Evolutionary conservation across 2,888 invertebrate genomes (phyloP).

Genomic region (Ophion costatus): DNA sequence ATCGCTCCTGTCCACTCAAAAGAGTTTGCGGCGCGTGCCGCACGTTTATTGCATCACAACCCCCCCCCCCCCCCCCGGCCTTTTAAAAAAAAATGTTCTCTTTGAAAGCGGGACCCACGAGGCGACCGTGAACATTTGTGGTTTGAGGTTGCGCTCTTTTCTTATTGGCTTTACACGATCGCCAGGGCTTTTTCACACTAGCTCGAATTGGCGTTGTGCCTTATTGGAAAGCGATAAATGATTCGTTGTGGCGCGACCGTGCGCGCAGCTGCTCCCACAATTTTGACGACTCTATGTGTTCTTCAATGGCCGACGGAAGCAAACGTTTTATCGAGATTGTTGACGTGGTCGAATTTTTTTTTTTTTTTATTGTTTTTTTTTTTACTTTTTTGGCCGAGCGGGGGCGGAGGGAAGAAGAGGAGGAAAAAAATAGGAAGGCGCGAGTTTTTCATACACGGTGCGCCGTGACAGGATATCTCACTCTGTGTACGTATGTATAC

Average conservation of each 20-base stretch:
- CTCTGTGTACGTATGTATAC: neutral
- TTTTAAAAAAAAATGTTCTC: neutral
- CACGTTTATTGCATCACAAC: too few relatives aligned
- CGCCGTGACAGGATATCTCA: neutral
- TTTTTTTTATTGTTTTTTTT: neutral
- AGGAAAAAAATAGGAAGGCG: too few relatives aligned
- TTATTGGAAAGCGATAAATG: neutral
- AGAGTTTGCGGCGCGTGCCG: constrained; percentile 32
- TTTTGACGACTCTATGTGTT: neutral
- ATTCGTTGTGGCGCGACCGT: neutral
- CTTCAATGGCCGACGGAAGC: neutral
- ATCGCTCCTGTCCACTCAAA: constrained; percentile 35
- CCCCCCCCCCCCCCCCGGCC: neutral
- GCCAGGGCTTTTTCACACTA: neutral
- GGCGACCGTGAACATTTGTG: neutral
- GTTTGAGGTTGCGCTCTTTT: neutral
- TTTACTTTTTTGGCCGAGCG: neutral
- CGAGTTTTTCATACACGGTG: neutral
- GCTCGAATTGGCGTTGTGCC: neutral
- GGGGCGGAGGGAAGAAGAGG: too few relatives aligned
- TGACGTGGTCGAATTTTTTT: neutral
- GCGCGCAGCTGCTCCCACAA: neutral
- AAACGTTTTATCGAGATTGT: neutral
- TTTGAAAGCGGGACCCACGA: neutral
- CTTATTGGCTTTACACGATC: neutral